phyloP scores from a whole-genome alignment of 1,140 invertebrate genomes.

The Lethrus apterus region DNA sequence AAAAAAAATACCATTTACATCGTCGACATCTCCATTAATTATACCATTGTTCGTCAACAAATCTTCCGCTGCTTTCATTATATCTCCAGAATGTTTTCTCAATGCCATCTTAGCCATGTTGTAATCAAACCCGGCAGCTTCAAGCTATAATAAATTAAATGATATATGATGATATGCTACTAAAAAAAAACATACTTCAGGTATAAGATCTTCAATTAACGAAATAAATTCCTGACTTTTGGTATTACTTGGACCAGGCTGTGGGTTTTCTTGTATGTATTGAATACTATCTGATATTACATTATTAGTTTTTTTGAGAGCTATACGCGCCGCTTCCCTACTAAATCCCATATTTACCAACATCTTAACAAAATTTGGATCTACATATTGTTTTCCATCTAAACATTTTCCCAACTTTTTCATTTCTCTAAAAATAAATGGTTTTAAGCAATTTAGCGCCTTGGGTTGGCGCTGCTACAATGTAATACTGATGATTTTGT shows the following conservation, averaged over 20 bases:
- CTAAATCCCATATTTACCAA: constrained; percentile 61
- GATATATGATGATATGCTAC: neutral
- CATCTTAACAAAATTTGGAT: constrained; percentile 47
- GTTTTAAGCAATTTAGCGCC: too few relatives aligned
- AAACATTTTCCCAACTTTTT: constrained; percentile 42
- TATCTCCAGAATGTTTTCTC: constrained; percentile 46
- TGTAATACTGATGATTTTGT: neutral
- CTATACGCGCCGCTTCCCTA: constrained; percentile 46
- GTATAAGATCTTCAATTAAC: constrained; percentile 42
- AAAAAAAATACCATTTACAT: too few relatives aligned
- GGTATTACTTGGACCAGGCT: constrained; percentile 34
- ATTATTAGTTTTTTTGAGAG: constrained; percentile 59
- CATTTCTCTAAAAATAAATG: constrained; percentile 37
- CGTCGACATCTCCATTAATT: constrained; percentile 28
- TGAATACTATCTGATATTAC: constrained; percentile 56
- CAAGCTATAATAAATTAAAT: constrained; percentile 37
- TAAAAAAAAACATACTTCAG: constrained; percentile 27
- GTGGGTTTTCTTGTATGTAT: constrained; percentile 53
- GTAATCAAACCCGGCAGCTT: constrained; percentile 54
- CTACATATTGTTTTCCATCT: constrained; percentile 47
- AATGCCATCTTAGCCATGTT: constrained; percentile 49
- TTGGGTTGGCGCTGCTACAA: too few relatives aligned
- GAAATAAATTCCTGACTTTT: constrained; percentile 36
- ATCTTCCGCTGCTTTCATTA: constrained; percentile 50
- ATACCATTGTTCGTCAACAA: constrained; percentile 41